Base-by-base conservation (phyloP, 2,888 invertebrate species). In the Chloroclystis v-ata region DNA sequence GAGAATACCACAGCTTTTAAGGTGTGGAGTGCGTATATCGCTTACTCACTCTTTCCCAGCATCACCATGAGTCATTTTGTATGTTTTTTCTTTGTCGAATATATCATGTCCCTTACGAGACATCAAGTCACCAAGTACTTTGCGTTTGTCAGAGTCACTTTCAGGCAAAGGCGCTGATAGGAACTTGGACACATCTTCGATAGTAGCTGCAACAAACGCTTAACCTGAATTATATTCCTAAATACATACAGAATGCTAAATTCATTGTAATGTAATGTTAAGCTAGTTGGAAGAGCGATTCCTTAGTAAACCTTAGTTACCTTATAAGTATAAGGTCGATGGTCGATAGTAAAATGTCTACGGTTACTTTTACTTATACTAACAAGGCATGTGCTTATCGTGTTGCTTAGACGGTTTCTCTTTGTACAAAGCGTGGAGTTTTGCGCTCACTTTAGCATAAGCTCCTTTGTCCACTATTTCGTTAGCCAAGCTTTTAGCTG, bases 121-220 rank as follows among this genome's bases (percentile, higher is more conserved):
- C 75, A 82, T 69, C 26, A 81, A 56, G 52, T 80, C 77, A 0
- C 69, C 73, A 26, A 82, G 54, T 11, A 82, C 62, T 1, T 55
- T 57, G 7, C 78, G 74, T 48, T 78, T 77, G 7, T 78, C 82
- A 3, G 56, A 53, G 1, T 75, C 63, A 78, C 78, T 77, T 37
- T 78, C 71, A 0, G 82, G 79, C 25, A 63, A 20, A 3, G 82
- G 78, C 2, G 61, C 38, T 4, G 81, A 57, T 32, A 82, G 59
- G 58, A 69, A 82, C 49, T 78, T 78, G 0, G 82, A 61, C 5
- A 70, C 54, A 7, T 78, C 75, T 0, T 82, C 81, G 13, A 82
- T 54, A n/a, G 82, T 41, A 1, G 59, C 82, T 82, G 57, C 12
- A 46, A 54, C 9, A 45, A 39, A 43, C 38, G 43, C 25, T 39